Evolutionary conservation across 64 coral and sea anemone genomes (phyloP).

Genomic region (Platygyra sinensis): DNA sequence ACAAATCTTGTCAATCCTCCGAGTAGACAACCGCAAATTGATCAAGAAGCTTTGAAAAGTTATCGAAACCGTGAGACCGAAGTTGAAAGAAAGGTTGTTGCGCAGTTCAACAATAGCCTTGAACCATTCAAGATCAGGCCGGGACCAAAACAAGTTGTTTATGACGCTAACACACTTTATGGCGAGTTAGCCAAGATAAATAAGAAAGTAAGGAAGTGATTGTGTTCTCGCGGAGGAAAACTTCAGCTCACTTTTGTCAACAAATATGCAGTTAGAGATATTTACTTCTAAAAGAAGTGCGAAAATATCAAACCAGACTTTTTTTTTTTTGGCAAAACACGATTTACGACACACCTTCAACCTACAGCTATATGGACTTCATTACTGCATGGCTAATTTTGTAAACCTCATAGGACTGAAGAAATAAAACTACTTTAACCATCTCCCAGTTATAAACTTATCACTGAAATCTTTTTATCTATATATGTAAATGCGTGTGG

Average conservation of each 20-base stretch:
- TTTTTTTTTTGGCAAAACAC: too few relatives aligned
- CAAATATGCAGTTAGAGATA: too few relatives aligned
- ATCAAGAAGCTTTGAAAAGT: conserved; percentile 44
- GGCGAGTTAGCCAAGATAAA: conserved; percentile 14
- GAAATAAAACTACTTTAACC: too few relatives aligned
- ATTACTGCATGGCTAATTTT: too few relatives aligned
- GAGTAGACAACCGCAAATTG: conserved; percentile 71
- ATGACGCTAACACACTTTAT: conserved; percentile 68
- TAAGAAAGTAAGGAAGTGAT: neutral
- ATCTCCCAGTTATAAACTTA: too few relatives aligned
- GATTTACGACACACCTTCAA: too few relatives aligned
- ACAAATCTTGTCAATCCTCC: conserved; percentile 55
- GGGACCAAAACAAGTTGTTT: conserved; percentile 62
- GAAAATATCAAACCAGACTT: too few relatives aligned
- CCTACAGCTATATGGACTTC: too few relatives aligned
- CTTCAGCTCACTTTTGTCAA: neutral
- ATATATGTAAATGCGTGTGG: too few relatives aligned
- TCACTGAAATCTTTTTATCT: too few relatives aligned
- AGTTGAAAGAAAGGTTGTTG: conserved; percentile 46
- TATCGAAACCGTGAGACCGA: conserved; percentile 66
- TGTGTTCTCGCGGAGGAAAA: neutral
- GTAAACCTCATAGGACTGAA: too few relatives aligned
- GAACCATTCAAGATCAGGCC: conserved; percentile 66
- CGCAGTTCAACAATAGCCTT: conserved; percentile 66
- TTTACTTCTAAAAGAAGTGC: too few relatives aligned